Base-by-base conservation (phyloP, 2,888 invertebrate species). In the Phengaris arion region DNA sequence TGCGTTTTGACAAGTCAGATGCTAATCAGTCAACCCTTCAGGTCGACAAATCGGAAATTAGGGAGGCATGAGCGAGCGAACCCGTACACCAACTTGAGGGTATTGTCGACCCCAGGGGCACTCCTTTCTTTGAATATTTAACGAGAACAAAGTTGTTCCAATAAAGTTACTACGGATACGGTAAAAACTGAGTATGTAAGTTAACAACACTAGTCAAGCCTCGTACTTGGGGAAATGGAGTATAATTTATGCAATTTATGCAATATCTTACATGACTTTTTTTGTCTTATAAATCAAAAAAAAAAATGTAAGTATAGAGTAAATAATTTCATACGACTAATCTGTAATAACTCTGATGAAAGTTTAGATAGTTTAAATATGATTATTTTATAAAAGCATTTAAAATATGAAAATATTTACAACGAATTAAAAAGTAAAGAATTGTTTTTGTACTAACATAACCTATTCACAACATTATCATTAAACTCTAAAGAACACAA, bases 31-130 rank as follows among this genome's bases (percentile, higher is more conserved):
- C 88, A 92, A 92, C 92, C 93, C 92, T 91, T 91, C 88, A 85
- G 86, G 88, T 86, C 90, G 92, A 91, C 92, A 92, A 93, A 93
- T 93, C 92, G 92, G 93, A 91, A 91, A 93, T 93, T 92, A 92
- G 90, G 87, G 87, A 89, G 90, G 92, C 92, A 89, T 92, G 93
- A 92, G 89, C 83, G 91, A 88, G 87, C 89, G 86, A 90, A 89
- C 88, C 89, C 86, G 79, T 80, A 81, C 80, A 79, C 81, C 81
- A 81, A 83, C 87, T 79, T 76, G 75, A 77, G 80, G 82, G 80
- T 86, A 84, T 87, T 85, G 82, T 84, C 84, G 84, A 86, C 82
- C 90, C 89, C 89, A 79, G 90, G 89, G 90, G 89, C 87, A 87
- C 86, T 84, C 87, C 88, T 89, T 89, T 92, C 92, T 89, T 89